A percentile compares a stretch with the other conserved stretches of the same genome.
Conservation (phyloP, 2,888 invertebrate species). For the Hybos culiciformis region DNA sequence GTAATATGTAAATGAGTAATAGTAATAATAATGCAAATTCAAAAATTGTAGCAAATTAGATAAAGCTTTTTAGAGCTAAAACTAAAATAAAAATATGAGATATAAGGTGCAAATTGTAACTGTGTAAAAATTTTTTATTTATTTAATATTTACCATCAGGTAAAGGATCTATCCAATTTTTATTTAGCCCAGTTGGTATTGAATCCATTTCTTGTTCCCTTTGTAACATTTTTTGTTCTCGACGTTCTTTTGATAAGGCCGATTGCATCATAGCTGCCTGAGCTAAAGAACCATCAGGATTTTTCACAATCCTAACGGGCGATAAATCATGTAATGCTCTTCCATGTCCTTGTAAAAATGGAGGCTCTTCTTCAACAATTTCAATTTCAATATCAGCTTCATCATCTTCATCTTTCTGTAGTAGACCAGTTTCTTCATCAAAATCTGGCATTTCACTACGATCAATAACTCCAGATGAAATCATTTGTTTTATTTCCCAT, state of each 20-base stretch:
- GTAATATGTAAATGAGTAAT: no score
- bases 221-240: slow-evolving; percentile 94
- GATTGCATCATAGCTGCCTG: slow-evolving; percentile 99
- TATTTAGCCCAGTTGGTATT: slow-evolving; percentile 65
- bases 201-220: slow-evolving; percentile 85
- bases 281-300: slow-evolving; percentile 96
- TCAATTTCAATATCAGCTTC: slow-evolving; percentile 98
- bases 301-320: slow-evolving; percentile 91
- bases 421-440: slow-evolving; percentile 87
- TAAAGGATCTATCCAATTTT: slow-evolving; percentile 94
- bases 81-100: no score
- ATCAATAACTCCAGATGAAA: slow-evolving; percentile 81
- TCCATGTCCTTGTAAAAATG: slow-evolving; percentile 90
- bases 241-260: slow-evolving; percentile 89
- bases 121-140: no score
- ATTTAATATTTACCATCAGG: slow-evolving; percentile 62
- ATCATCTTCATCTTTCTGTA: slow-evolving; percentile 83
- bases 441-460: slow-evolving; percentile 93
- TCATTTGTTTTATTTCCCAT: slow-evolving; percentile 98
- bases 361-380: slow-evolving; percentile 95
- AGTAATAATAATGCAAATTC: no score
- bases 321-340: slow-evolving; percentile 82
- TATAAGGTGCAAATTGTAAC: no score
- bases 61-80: no score
- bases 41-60: no score